Percentiles rank a stretch among this genome's conserved stretches.
These are phyloP conservation scores for Limosa lapponica DNA, from an alignment of 2,797 vertebrate species.

Conservation along the genomic window DNA sequence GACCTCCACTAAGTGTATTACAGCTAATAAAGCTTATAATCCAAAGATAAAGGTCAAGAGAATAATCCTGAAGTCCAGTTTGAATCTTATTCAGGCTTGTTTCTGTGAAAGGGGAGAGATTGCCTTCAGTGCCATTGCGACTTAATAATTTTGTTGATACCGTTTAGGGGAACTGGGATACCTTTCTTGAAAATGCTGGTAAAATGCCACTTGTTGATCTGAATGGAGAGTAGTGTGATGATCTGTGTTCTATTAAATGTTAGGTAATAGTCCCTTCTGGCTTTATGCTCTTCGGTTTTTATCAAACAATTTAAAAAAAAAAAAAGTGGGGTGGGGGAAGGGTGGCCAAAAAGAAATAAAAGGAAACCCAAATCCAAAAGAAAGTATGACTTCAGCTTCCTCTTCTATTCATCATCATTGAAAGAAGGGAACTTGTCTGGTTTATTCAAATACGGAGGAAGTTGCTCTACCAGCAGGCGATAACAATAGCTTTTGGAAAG, in stretches of 20 bases:
- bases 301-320: not conserved
- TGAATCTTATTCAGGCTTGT: not conserved
- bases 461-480: not conserved
- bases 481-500: not conserved
- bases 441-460: not conserved
- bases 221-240: not conserved
- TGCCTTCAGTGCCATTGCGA: fast-evolving
- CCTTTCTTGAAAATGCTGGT: not conserved
- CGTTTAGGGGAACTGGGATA: not conserved
- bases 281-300: not conserved
- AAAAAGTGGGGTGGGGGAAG: fast-evolving
- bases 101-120: not conserved
- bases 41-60: slow-evolving; percentile 38
- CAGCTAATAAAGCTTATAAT: slow-evolving; percentile 57
- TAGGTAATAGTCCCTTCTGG: not conserved
- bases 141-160: not conserved
- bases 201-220: not conserved
- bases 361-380: not conserved
- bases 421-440: slow-evolving; percentile 1
- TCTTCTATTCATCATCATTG: not conserved
- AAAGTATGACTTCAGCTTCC: slow-evolving; percentile 22
- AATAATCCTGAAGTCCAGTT: slow-evolving; percentile 10
- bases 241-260: not conserved
- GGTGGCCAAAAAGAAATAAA: not conserved
- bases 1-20: slow-evolving; percentile 17